Conservation (phyloP, 2,888 invertebrate genomes). For the Embidobia sp. region DNA sequence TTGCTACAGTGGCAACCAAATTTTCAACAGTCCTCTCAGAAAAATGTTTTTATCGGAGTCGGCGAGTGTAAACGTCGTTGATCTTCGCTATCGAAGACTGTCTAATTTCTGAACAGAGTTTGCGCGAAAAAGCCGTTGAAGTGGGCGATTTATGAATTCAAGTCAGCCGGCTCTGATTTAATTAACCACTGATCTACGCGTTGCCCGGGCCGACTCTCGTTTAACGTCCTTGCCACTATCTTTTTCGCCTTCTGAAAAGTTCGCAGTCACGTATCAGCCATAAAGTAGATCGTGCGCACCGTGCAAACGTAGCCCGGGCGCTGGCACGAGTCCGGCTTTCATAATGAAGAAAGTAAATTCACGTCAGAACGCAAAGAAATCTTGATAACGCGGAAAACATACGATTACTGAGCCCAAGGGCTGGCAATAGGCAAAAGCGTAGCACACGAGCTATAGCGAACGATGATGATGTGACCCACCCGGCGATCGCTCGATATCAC, state of each 20-base stretch:
- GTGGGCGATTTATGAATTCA: slow-evolving; percentile 29
- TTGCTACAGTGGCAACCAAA: no score
- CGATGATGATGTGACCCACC: slow-evolving; percentile 47
- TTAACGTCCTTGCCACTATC: slow-evolving; percentile 49
- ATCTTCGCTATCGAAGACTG: no score
- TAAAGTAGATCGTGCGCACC: slow-evolving; percentile 75
- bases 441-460: slow-evolving; percentile 23
- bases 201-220: slow-evolving; percentile 32
- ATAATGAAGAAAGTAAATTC: slow-evolving; percentile 74
- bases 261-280: slow-evolving; percentile 76
- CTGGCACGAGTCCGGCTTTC: slow-evolving; percentile 70
- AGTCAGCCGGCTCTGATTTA: slow-evolving; percentile 47
- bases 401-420: slow-evolving; percentile 66
- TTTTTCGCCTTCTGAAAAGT: slow-evolving; percentile 56
- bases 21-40: no score
- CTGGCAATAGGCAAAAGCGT: no score
- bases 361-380: slow-evolving; percentile 70
- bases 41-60: no score
- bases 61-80: no score
- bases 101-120: not conserved
- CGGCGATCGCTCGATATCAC: slow-evolving; percentile 19
- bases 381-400: slow-evolving; percentile 69
- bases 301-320: slow-evolving; percentile 62
- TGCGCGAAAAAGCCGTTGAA: slow-evolving; percentile 7
- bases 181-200: slow-evolving; percentile 60